Base-by-base conservation (phyloP, 2,113 vertebrate genomes). In the Stegastes partitus region DNA sequence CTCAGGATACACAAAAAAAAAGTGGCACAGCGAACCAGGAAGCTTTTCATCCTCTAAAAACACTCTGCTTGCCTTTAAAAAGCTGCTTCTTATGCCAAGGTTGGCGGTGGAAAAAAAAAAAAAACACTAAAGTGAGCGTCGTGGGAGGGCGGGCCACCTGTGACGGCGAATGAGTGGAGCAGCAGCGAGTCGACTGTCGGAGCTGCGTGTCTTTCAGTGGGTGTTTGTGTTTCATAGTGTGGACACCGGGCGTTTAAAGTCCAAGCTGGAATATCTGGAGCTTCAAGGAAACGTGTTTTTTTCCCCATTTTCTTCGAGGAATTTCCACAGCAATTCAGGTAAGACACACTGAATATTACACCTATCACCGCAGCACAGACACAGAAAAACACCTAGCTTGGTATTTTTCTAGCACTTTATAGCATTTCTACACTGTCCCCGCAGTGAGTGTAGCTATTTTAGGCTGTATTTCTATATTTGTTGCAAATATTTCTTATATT, bases 61-160 rank as follows among this genome's bases (percentile, higher is more conserved):
- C 45, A 56, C 2, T 5, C 3, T 54, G 18, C 14, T 16, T 26
- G 5, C 21, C 1, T 8, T 4, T 31, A 54, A 0, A 47, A 26
- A n/a, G 1, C 28, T 14, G 19, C 7, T 22, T 19, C 56, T 45
- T 5, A 44, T 18, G 25, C 4, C 42, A 26, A 51, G 59, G 47
- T 14, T 51, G 51, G 15, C 26, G 62, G 15, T n/a, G n/a, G n/a
- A n/a, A n/a, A n/a, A n/a, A n/a, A n/a, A n/a, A n/a, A 22, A 12
- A 21, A 61, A 3, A 53, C 19, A 34, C 31, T 34, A 12, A 68
- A 68, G 67, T 68, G 62, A 44, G 65, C 56, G 70, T 58, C 1
- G 57, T 12, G 64, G 80, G 80, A 72, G 89, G 82, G 82, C 49
- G 88, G 72, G 74, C 66, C 84, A 92, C 91, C 88, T 91, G 87